These are phyloP conservation scores for Zaprionus bogoriensis DNA, from an alignment of 2,888 invertebrate genomes.

Conservation along the genomic window DNA sequence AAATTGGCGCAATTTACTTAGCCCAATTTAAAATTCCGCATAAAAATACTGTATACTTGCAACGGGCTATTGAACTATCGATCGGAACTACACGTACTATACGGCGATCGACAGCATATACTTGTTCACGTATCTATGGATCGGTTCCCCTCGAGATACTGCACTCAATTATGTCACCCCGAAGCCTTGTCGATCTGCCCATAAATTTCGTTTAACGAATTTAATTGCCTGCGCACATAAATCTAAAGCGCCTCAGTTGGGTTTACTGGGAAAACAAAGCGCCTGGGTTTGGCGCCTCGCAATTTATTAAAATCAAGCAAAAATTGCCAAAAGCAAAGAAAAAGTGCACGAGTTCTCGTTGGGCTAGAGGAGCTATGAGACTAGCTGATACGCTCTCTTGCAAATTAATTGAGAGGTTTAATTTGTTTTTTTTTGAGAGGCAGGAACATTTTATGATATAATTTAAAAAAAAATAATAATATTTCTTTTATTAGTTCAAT, in stretches of 20 bases:
- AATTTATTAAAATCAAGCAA: conserved; percentile 66
- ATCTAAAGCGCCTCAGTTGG: conserved; percentile 74
- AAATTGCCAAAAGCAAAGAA: conserved; percentile 21
- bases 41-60: conserved; percentile 53
- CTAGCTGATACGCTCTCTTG: conserved; percentile 11
- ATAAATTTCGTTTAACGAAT: conserved; percentile 73
- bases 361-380: not conserved
- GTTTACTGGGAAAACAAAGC: conserved; percentile 67
- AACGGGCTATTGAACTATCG: conserved; percentile 47
- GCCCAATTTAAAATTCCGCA: conserved; percentile 61
- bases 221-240: conserved; percentile 73
- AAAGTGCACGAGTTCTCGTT: not conserved
- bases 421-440: no score
- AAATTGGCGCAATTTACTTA: conserved; percentile 71
- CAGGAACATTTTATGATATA: no score
- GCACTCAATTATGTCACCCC: conserved; percentile 71
- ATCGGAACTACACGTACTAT: not conserved
- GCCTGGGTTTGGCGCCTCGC: conserved; percentile 66
- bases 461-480: no score
- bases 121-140: no score
- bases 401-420: no score
- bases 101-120: no score
- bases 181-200: conserved; percentile 48
- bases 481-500: no score
- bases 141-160: not conserved